Evolutionary conservation across 2,888 invertebrate genomes (phyloP), one percentile per base, ranked within the genome.

Genomic region (Epistrophella euchroma): DNA sequence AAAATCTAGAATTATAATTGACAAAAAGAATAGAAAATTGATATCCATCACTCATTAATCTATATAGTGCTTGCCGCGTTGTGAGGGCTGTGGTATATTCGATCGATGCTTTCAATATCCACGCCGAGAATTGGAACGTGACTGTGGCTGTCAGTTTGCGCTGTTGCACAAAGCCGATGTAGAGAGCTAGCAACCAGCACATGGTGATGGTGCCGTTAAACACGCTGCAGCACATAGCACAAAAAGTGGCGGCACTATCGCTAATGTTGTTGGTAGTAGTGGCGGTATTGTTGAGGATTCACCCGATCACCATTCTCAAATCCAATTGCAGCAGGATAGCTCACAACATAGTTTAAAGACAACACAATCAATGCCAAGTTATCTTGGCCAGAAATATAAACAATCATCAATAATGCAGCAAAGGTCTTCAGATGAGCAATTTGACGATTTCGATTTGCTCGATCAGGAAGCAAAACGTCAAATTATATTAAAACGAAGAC

Each of bases 121-220:
- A 89, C 94, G 96, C 90, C 95, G 96, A 92, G 93, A 94, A 89
- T 89, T 91, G 90, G 95, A 95, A 89, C 95, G 97, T 92, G 97
- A 97, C 93, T 97, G 97, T 93, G 97, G 97, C 93, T 97, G 97
- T 94, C 97, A 97, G 93, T 97, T 97, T 93, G 97, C 97, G 91
- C 94, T 97, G 91, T 95, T 97, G 91, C 97, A 97, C 94, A 96
- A 97, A 92, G 97, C 95, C 90, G 96, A 95, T 91, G 95, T 95
- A 93, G 91, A 93, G 91, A 94, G 94, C 94, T 94, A 95, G 93
- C 93, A 93, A 91, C 92, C 91, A 91, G 91, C 90, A 88, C 90
- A 90, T 83, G 89, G 88, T 88, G 90, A 89, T 88, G 90, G 88
- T 68, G 90, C 89, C 88, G 89, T 89, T 66, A 89, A 89, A 87